Conservation (phyloP, 30 jellyfish, hydroid and myxozoan species). For the Hydractinia echinata region DNA sequence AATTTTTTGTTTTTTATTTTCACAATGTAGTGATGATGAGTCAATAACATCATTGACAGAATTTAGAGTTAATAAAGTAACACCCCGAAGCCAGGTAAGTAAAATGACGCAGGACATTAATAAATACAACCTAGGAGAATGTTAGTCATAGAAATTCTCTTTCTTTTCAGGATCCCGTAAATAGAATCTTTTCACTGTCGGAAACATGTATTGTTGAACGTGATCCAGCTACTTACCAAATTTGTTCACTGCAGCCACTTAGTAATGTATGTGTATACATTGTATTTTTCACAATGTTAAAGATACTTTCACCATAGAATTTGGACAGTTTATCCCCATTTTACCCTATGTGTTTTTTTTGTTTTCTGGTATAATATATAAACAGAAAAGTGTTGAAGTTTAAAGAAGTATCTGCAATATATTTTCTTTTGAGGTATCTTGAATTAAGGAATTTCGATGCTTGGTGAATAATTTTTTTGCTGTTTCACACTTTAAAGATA, state of each 20-base stretch:
- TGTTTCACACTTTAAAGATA: too few species aligned
- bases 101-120: not conserved
- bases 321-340: too few species aligned
- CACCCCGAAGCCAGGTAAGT: conserved; percentile 71
- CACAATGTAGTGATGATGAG: conserved; percentile 73
- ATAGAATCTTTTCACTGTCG: conserved; percentile 74
- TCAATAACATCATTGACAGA: conserved; percentile 86
- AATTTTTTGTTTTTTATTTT: not conserved
- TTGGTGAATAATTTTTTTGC: too few species aligned
- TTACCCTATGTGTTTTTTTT: too few species aligned
- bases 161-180: conserved; percentile 78
- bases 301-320: too few species aligned
- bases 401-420: too few species aligned
- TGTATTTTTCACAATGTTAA: not conserved
- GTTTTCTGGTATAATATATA: too few species aligned
- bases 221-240: conserved; percentile 82
- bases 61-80: conserved; percentile 65
- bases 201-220: conserved; percentile 91
- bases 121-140: not conserved
- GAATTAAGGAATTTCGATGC: too few species aligned
- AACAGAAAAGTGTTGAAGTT: too few species aligned
- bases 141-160: not conserved
- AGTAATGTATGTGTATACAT: conserved; percentile 41
- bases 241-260: conserved; percentile 77
- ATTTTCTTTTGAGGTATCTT: too few species aligned